These are phyloP conservation scores for Drosophila prostipennis DNA, from an alignment of 2,888 invertebrate species.

Conservation along the genomic window DNA sequence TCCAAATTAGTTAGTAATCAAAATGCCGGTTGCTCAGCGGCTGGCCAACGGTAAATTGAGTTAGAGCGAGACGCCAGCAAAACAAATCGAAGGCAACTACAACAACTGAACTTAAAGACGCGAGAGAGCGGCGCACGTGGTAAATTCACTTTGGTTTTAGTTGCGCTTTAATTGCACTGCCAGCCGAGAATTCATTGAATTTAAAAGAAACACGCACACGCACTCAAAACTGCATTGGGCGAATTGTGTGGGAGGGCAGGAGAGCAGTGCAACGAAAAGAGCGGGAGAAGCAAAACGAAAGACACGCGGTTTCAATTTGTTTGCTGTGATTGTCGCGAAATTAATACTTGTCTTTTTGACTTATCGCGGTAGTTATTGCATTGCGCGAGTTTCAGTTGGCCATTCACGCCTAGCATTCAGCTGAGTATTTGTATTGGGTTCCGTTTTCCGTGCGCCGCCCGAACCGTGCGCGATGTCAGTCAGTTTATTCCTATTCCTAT, in stretches of 20 bases:
- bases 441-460: constrained; percentile 13
- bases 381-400: constrained; percentile 6
- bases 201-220: constrained; percentile 19
- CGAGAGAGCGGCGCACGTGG: constrained; percentile 62
- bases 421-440: constrained; percentile 3
- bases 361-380: constrained; percentile 21
- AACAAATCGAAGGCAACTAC: constrained; percentile 49
- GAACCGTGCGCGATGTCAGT: constrained; percentile 17
- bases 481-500: constrained; percentile 13
- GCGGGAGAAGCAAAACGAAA: constrained; percentile 18
- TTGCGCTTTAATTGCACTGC: constrained; percentile 33
- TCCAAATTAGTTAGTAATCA: constrained; percentile 45
- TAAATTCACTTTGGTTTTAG: constrained; percentile 65
- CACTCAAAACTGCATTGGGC: constrained; percentile 5
- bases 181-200: constrained; percentile 38
- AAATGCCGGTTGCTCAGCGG: constrained; percentile 26
- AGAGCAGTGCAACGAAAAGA: constrained; percentile 26
- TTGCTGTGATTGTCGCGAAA: constrained; percentile 11
- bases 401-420: constrained; percentile 10
- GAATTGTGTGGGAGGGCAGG: constrained; percentile 2
- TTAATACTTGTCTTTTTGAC: constrained; percentile 6
- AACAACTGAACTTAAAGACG: constrained; percentile 30
- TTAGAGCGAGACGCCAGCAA: constrained; percentile 37
- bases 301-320: constrained; percentile 29
- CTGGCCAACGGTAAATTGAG: constrained; percentile 26